Evolutionary conservation across 92 coral and sea anemone genomes (phyloP).

Genomic region (Siderastrea siderea): DNA sequence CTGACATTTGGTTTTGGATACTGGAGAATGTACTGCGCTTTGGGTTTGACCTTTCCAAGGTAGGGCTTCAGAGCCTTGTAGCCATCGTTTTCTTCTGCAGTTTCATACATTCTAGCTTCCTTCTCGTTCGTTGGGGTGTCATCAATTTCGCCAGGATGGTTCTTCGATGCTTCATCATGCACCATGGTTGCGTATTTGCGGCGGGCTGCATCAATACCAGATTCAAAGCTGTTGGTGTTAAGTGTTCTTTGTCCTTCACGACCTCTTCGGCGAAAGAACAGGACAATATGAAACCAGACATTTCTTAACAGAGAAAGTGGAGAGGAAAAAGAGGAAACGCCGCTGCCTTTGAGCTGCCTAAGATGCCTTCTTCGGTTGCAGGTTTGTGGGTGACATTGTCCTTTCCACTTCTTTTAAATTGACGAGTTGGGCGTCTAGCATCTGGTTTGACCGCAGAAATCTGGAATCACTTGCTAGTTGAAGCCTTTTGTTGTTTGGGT

Average conservation of each 20-base stretch:
- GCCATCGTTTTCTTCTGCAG: too few species aligned
- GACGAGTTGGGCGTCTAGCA: conserved; percentile 36
- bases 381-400: too few species aligned
- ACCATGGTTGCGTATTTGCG: conserved; percentile 27
- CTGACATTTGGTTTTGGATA: too few species aligned
- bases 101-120: too few species aligned
- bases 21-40: too few species aligned
- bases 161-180: conserved; percentile 68
- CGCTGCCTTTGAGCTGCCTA: conserved; percentile 4
- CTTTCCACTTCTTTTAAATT: conserved; percentile 35
- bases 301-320: conserved; percentile 24
- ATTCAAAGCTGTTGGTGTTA: neutral
- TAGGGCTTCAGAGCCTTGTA: too few species aligned
- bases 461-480: conserved; percentile 21
- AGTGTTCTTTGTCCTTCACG: conserved; percentile 68
- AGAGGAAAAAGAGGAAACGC: conserved; percentile 1
- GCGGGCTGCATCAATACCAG: neutral
- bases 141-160: conserved; percentile 76
- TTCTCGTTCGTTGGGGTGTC: too few species aligned
- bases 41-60: too few species aligned
- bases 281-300: conserved; percentile 57
- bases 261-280: conserved; percentile 66
- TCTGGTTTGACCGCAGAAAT: conserved; percentile 7
- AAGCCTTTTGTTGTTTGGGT: conserved; percentile 6
- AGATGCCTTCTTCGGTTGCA: too few species aligned